Evolutionary conservation across 2,113 vertebrate genomes (phyloP).

Genomic region (Cromileptes altivelis): DNA sequence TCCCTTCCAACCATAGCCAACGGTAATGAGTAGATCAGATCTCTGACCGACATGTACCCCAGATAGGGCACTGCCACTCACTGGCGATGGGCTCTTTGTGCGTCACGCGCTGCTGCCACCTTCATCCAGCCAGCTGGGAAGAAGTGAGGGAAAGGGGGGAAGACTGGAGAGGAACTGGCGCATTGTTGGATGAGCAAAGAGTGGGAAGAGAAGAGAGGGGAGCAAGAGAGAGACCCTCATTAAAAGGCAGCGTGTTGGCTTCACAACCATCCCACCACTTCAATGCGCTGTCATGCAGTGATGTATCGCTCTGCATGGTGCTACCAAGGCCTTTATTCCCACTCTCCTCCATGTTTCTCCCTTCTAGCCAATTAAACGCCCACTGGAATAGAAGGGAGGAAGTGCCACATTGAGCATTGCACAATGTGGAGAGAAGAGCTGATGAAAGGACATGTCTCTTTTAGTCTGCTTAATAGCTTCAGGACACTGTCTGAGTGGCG

Average conservation of each 20-base stretch:
- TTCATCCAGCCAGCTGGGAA: conserved; percentile 28
- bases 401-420: conserved; percentile 68
- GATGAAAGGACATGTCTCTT: conserved; percentile 77
- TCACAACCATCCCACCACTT: conserved; percentile 77
- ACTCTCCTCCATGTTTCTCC: conserved; percentile 68
- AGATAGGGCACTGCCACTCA: conserved; percentile 15
- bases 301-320: conserved; percentile 79
- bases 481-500: conserved; percentile 67
- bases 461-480: conserved; percentile 75
- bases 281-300: conserved; percentile 78
- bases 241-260: conserved; percentile 77
- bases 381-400: conserved; percentile 69
- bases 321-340: conserved; percentile 77
- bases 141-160: conserved; percentile 22
- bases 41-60: conserved; percentile 41
- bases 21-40: conserved; percentile 72
- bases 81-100: conserved; percentile 11
- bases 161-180: conserved; percentile 43
- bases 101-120: conserved; percentile 17
- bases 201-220: conserved; percentile 44
- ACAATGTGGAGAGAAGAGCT: conserved; percentile 62
- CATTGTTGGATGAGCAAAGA: conserved; percentile 35
- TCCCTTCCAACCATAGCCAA: conserved; percentile 29
- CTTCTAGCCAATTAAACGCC: conserved; percentile 83
- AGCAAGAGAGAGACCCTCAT: conserved; percentile 72